Conservation (phyloP, 2,113 vertebrate species). For the Protobothrops mucrosquamatus region DNA sequence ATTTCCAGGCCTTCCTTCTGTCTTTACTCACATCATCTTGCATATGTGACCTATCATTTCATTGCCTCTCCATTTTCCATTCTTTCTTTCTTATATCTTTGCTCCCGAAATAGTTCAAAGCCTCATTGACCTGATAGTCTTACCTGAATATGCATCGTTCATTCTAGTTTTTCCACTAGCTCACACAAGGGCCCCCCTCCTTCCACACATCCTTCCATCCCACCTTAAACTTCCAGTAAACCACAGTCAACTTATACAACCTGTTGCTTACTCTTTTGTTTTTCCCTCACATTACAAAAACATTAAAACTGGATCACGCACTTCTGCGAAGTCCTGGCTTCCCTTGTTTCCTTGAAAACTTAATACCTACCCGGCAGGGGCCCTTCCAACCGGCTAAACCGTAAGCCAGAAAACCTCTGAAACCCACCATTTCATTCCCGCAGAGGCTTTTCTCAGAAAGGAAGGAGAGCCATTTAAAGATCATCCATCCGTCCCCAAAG, state of each 20-base stretch:
- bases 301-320: not conserved
- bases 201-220: not conserved
- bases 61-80: not conserved
- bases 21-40: not conserved
- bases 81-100: not conserved
- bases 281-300: not conserved
- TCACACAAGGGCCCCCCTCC: not conserved
- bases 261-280: not conserved
- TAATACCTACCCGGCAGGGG: too few species aligned
- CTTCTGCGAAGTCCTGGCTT: too few species aligned
- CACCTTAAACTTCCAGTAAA: not conserved
- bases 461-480: not conserved
- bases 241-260: not conserved
- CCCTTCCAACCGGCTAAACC: too few species aligned
- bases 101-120: not conserved
- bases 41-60: not conserved
- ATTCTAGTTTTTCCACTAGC: not conserved
- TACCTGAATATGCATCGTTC: not conserved
- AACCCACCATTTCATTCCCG: not conserved
- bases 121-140: not conserved
- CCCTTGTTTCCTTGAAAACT: too few species aligned
- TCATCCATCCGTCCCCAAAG: not conserved
- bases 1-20: not conserved
- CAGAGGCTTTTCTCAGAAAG: not conserved
- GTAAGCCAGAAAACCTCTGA: not conserved